These are phyloP conservation scores for Protophormia terraenovae DNA, from an alignment of 2,888 invertebrate genomes.

Conservation along the genomic window DNA sequence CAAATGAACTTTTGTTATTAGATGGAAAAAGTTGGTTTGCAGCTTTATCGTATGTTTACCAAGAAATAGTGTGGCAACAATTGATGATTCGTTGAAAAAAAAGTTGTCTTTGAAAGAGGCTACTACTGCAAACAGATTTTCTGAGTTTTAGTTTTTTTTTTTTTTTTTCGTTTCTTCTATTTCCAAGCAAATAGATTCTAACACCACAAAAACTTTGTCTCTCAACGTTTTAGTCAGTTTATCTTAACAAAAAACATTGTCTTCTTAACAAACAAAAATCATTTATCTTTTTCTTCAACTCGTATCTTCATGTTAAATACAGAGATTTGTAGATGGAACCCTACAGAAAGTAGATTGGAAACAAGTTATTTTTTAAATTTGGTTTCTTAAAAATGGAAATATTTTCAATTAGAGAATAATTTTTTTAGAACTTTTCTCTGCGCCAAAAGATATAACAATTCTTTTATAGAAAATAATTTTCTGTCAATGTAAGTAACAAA, in stretches of 20 bases:
- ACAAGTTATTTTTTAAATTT: no score
- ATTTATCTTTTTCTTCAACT: conserved; percentile 60
- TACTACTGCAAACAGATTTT: conserved; percentile 65
- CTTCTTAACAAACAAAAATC: conserved; percentile 66
- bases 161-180: not conserved
- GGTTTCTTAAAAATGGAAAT: not conserved
- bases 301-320: conserved; percentile 14
- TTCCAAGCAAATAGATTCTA: conserved; percentile 56
- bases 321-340: conserved; percentile 15
- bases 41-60: not conserved
- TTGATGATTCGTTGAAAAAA: conserved; percentile 63
- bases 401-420: not conserved
- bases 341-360: not conserved
- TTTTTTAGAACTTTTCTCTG: no score
- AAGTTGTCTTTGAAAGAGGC: conserved; percentile 60
- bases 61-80: conserved; percentile 51
- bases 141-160: conserved; percentile 12
- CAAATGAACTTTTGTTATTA: conserved; percentile 18
- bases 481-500: no score
- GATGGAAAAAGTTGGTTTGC: conserved; percentile 29
- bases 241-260: conserved; percentile 63
- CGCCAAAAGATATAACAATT: no score
- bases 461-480: no score
- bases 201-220: conserved; percentile 54
- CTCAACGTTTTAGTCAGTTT: conserved; percentile 54